Base-by-base conservation (phyloP, 2,113 vertebrate species). In the Pygoscelis adeliae region DNA sequence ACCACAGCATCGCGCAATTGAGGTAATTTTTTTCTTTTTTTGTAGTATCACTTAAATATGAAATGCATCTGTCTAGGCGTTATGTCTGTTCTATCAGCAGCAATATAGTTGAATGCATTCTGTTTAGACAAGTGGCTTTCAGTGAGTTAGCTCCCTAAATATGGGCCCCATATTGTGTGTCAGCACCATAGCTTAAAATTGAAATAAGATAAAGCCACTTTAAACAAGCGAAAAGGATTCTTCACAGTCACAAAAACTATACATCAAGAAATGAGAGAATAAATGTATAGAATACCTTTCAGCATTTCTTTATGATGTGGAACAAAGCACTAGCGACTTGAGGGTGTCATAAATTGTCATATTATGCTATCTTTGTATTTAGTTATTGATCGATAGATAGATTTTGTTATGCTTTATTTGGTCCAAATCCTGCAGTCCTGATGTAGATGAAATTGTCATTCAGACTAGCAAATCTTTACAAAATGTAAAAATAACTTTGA, bases 1-100 rank as follows among this genome's bases (percentile, higher is more conserved):
- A 66, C 99, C 99, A 8, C 98, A 99, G 74, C 98, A 99, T 96
- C 98, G 98, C n/a, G 97, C 98, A 9, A 98, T 99, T 13, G 98
- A 99, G 99, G 99, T 99, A 95, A 98, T 21, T 42, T 14, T n/a
- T n/a, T 59, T 76, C 6, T 17, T 21, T 17, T 56, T 36, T 49
- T 46, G 29, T 55, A 34, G 40, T 19, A 71, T 61, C 50, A 22
- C 46, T 92, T 69, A 62, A 44, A 25, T 82, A 23, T 72, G 62
- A 87, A 84, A 27, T 77, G 56, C 30, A 42, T 67, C 83, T 95
- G 34, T 67, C 44, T 34, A n/a, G 73, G 44, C 53, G 16, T 89
- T 81, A 32, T 72, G 55, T 69, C 29, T 90, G 38, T 82, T 72
- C 50, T 74, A 1, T 66, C 83, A 83, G 72, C 63, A 89, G 90